Evolutionary conservation across 2,113 vertebrate species (phyloP).

Genomic region (Cottus gobio): DNA sequence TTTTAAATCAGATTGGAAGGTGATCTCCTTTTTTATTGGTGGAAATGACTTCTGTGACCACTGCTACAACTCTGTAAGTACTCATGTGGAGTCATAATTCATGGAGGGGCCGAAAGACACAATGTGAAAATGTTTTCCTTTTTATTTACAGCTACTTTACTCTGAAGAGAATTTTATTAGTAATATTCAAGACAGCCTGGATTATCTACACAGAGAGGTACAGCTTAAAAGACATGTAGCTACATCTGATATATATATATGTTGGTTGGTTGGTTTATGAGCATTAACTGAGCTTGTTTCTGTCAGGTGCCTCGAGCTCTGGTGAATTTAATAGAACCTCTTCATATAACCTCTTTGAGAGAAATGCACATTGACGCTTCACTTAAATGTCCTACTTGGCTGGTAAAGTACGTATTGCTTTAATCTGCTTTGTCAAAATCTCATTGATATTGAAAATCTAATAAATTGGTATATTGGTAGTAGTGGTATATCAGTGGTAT

Average conservation of each 20-base stretch:
- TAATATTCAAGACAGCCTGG: slow-evolving; percentile 85
- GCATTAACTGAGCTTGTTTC: slow-evolving; percentile 15
- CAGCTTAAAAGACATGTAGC: neutral
- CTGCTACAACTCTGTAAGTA: slow-evolving; percentile 89
- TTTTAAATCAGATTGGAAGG: slow-evolving; percentile 90
- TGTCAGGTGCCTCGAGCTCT: slow-evolving; percentile 89
- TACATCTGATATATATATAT: neutral
- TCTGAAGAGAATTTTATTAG: slow-evolving; percentile 83
- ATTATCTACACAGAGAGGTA: slow-evolving; percentile 89
- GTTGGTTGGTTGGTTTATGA: neutral
- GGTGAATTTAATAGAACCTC: slow-evolving; percentile 89
- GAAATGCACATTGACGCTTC: slow-evolving; percentile 78
- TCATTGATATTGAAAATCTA: neutral
- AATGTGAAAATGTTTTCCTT: neutral
- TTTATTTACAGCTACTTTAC: slow-evolving; percentile 79
- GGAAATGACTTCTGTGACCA: slow-evolving; percentile 88
- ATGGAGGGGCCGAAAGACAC: neutral
- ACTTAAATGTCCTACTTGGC: slow-evolving; percentile 84
- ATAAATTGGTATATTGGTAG: neutral
- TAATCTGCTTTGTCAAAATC: neutral
- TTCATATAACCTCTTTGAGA: slow-evolving; percentile 81
- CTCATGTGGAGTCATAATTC: neutral
- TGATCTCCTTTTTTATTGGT: slow-evolving; percentile 90
- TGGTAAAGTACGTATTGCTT: slow-evolving; percentile 75
- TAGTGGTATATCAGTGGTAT: no score